Evolutionary conservation across 1,140 invertebrate species (phyloP).

Genomic region (Maconellicoccus hirsutus): DNA sequence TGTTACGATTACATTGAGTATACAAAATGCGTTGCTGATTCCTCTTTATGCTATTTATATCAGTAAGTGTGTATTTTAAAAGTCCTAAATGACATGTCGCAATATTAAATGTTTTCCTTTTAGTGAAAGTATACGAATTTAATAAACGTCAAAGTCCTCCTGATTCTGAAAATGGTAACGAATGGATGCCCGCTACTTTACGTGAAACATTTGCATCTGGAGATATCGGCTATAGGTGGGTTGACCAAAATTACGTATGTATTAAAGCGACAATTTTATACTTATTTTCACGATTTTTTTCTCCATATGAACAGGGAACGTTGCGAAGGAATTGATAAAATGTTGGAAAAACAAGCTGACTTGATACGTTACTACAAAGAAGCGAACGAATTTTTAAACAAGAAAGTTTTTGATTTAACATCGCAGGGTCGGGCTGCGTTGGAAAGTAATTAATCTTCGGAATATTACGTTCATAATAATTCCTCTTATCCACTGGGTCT

Average conservation of each 20-base stretch:
- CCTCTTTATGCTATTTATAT: slow-evolving; percentile 23
- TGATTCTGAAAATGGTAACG: slow-evolving; percentile 14
- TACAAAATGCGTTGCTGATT: slow-evolving; percentile 19
- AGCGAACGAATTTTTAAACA: slow-evolving; percentile 25
- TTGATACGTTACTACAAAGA: slow-evolving; percentile 25
- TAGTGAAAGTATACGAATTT: slow-evolving; percentile 24
- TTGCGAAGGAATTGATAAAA: slow-evolving; percentile 18
- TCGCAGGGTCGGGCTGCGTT: background rate
- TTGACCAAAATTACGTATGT: too few relatives aligned
- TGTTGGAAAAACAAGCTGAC: slow-evolving; percentile 25
- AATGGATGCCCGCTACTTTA: slow-evolving; percentile 2
- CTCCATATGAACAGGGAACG: slow-evolving; percentile 17
- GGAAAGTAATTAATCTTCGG: background rate
- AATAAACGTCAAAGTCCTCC: slow-evolving; percentile 11
- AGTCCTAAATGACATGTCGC: background rate
- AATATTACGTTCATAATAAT: background rate
- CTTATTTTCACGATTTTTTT: background rate
- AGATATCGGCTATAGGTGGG: slow-evolving; percentile 25
- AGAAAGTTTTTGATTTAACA: slow-evolving; percentile 25
- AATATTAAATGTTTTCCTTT: background rate
- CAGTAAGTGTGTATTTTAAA: slow-evolving; percentile 20
- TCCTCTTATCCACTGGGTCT: background rate
- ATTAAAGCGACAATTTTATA: background rate
- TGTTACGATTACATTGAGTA: slow-evolving; percentile 9
- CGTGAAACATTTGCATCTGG: slow-evolving; percentile 13